phyloP scores from a whole-genome alignment of 2,113 vertebrate genomes.

The Ahaetulla prasina region DNA sequence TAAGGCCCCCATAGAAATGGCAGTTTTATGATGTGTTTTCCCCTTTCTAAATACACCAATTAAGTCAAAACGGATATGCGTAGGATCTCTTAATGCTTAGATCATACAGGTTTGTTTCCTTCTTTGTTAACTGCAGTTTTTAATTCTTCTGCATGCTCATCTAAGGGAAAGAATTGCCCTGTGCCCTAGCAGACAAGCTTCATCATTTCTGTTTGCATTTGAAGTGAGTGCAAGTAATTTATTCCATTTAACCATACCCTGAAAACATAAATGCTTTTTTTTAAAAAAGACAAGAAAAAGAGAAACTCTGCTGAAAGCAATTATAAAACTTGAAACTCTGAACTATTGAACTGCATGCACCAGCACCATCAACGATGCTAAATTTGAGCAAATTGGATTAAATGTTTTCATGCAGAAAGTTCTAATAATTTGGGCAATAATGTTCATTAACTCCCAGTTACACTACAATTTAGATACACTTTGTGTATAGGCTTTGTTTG shows the following conservation, averaged over 20 bases:
- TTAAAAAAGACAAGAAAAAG: background rate
- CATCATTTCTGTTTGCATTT: slow-evolving; percentile 28
- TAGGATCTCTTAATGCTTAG: background rate
- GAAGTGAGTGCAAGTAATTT: slow-evolving; percentile 41
- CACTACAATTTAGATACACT: slow-evolving; percentile 50
- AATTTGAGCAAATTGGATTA: slow-evolving; percentile 60
- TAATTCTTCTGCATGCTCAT: slow-evolving; percentile 25
- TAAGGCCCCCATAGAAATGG: background rate
- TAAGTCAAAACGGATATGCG: slow-evolving; percentile 11
- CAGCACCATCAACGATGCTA: slow-evolving; percentile 45
- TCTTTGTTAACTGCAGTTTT: slow-evolving; percentile 16
- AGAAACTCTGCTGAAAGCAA: slow-evolving; percentile 56
- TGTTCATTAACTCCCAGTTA: slow-evolving; percentile 68
- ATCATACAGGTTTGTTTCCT: slow-evolving; percentile 13
- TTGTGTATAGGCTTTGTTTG: slow-evolving; percentile 27
- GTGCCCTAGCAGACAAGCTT: background rate
- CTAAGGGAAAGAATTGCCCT: slow-evolving; percentile 16
- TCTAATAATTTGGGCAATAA: slow-evolving; percentile 62
- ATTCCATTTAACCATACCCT: slow-evolving; percentile 45
- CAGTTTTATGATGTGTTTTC: background rate
- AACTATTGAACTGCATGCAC: slow-evolving; percentile 61
- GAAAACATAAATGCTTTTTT: slow-evolving; percentile 52
- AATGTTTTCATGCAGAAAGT: slow-evolving; percentile 65
- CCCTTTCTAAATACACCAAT: background rate
- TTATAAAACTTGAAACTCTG: slow-evolving; percentile 60